Percentiles rank a stretch among this genome's conserved stretches.
phyloP scores from a whole-genome alignment of 2,113 vertebrate genomes.

The Sphaerodactylus townsendi region DNA sequence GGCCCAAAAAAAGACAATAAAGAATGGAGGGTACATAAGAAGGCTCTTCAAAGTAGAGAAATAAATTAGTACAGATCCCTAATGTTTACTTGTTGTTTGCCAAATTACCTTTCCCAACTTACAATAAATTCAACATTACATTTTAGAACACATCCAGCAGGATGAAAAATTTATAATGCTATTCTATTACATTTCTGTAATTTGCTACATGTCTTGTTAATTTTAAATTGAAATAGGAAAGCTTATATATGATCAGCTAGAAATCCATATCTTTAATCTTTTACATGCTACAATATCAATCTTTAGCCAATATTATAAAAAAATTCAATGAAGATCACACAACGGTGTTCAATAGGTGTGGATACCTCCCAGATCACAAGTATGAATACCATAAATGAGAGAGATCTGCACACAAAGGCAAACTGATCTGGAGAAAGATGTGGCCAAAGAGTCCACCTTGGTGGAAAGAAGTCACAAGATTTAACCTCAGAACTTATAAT shows the following conservation, averaged over 20 bases:
- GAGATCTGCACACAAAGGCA: no score
- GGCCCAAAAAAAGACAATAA: not conserved
- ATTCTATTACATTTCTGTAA: not conserved
- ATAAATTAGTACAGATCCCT: not conserved
- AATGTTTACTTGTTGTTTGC: not conserved
- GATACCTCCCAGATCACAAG: no score
- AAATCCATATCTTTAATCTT: not conserved
- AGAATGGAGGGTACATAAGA: not conserved
- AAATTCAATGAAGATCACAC: no score
- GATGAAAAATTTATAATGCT: not conserved
- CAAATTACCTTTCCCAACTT: not conserved
- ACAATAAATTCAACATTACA: not conserved
- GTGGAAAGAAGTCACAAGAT: no score
- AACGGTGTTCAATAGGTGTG: no score
- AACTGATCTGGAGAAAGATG: no score
- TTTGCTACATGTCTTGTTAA: not conserved
- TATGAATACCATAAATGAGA: no score
- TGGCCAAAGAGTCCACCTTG: no score
- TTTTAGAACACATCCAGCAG: not conserved
- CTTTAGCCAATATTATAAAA: not conserved
- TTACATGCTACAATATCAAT: not conserved
- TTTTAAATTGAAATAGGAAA: not conserved
- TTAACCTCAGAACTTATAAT: no score
- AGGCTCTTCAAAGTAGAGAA: not conserved
- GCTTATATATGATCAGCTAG: not conserved